Evolutionary conservation across 2,888 invertebrate species (phyloP), one percentile per base, ranked within the genome.

Genomic region (Eupithecia dodoneata): DNA sequence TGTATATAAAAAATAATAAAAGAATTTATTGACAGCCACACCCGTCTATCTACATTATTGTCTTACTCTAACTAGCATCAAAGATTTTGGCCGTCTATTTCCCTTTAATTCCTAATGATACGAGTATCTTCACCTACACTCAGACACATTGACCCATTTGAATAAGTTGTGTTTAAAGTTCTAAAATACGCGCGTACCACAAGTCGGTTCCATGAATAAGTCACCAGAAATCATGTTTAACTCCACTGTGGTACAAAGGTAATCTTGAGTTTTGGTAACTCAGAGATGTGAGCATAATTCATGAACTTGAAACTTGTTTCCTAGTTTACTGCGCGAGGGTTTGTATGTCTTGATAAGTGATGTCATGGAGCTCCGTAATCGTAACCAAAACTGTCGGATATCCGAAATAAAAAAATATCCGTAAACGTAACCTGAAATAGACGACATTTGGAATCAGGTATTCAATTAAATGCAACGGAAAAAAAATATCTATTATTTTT

Each of bases 261-360:
- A 52, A 71, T 59, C 71, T 73, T 18, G 45, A 73, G 30, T 71
- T 42, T 76, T 42, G 49, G 7, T 72, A 72, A 87, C 85, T 83
- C 65, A 75, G 71, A 42, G 42, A 71, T 66, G 47, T 42, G 65
- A 59, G 71, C 52, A 44, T 71, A 63, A 41, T 15, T 66, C 49
- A 65, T 66, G 52, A 71, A 55, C 7, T 71, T 42, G 66, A 66
- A 66, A 66, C 41, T 63, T 63, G 30, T 63, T 63, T 30, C 30
- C 30, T 12, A 30, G 63, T 63, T 63, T 18, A n/a, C 18, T 10
- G 59, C 10, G 2, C n/a, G 59, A 18, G 18, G 63, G 63, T 10
- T 30, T 30, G n/a, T 30, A 30, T 4, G 63, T 63, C 30, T 63
- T 63, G 30, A 63, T 30, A 30, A 30, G 30, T 30, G n/a, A n/a